A percentile compares a stretch with the other conserved stretches of the same genome.
Evolutionary conservation across 2,797 vertebrate genomes (phyloP).

Genomic region (Enteromius afrohamiltoni): DNA sequence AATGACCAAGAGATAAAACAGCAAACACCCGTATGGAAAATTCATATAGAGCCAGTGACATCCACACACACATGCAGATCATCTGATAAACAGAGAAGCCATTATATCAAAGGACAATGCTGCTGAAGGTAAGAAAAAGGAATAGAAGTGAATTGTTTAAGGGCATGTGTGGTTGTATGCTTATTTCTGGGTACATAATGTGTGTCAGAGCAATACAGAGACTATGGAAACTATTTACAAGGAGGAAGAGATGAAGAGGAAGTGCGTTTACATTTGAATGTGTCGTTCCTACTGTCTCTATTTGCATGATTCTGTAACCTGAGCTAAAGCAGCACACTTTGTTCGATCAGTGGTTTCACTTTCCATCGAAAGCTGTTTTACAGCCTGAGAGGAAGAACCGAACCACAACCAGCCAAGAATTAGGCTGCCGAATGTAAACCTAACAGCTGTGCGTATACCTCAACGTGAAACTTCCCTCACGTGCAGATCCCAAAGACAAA

Average conservation of each 20-base stretch:
- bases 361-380: neutral
- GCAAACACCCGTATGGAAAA: slow-evolving; percentile 44
- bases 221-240: neutral
- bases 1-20: slow-evolving; percentile 37
- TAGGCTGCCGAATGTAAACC: slow-evolving; percentile 10
- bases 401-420: neutral
- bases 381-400: neutral
- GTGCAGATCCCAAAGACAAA: slow-evolving; percentile 8
- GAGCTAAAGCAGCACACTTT: neutral
- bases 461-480: slow-evolving; percentile 19
- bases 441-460: neutral
- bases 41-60: slow-evolving; percentile 2
- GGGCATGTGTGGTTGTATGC: neutral
- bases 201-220: neutral
- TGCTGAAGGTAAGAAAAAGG: neutral
- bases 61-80: slow-evolving; percentile 9
- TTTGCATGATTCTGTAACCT: slow-evolving; percentile 22
- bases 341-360: slow-evolving; percentile 1
- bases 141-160: neutral
- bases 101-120: slow-evolving; percentile 9
- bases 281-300: neutral
- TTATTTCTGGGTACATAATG: neutral
- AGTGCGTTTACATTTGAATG: slow-evolving; percentile 21
- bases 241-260: neutral
- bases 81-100: neutral